Percentiles rank a stretch among this genome's conserved stretches.
phyloP scores from a whole-genome alignment of 2,888 invertebrate genomes.

The Germaria angustata region DNA sequence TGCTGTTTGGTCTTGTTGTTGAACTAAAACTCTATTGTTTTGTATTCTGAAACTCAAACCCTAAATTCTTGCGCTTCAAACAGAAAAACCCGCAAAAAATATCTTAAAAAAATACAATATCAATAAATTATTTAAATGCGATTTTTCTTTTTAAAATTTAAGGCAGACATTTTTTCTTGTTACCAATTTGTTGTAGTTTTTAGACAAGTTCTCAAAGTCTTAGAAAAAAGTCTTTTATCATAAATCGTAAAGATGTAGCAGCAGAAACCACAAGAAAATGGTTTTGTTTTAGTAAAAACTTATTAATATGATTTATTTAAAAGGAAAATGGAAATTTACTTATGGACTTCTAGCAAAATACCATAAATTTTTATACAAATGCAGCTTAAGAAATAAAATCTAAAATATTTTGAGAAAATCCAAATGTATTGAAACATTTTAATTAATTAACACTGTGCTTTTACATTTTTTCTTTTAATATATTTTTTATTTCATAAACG shows the following conservation, averaged over 20 bases:
- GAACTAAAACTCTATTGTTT: constrained; percentile 42
- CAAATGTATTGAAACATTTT: too few species aligned
- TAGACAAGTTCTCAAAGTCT: background rate
- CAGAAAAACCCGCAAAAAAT: constrained; percentile 17
- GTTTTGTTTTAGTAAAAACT: background rate
- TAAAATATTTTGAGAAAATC: background rate
- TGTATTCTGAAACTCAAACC: constrained; percentile 22
- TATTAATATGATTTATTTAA: constrained; percentile 34
- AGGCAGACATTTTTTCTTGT: background rate
- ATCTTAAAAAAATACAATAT: background rate
- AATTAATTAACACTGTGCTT: too few species aligned
- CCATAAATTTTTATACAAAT: background rate
- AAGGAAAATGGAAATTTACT: background rate
- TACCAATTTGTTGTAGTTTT: background rate
- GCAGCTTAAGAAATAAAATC: background rate
- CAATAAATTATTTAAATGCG: background rate
- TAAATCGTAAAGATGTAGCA: background rate
- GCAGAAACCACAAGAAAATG: background rate
- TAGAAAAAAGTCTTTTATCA: background rate
- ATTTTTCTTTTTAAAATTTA: background rate
- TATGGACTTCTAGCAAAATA: background rate
- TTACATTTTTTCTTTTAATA: too few species aligned
- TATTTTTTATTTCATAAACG: too few species aligned
- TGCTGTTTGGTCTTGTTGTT: constrained; percentile 23
- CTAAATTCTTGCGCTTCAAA: constrained; percentile 31